Evolutionary conservation across 2,888 invertebrate genomes (phyloP).

Genomic region (Chaitophorus viminalis): DNA sequence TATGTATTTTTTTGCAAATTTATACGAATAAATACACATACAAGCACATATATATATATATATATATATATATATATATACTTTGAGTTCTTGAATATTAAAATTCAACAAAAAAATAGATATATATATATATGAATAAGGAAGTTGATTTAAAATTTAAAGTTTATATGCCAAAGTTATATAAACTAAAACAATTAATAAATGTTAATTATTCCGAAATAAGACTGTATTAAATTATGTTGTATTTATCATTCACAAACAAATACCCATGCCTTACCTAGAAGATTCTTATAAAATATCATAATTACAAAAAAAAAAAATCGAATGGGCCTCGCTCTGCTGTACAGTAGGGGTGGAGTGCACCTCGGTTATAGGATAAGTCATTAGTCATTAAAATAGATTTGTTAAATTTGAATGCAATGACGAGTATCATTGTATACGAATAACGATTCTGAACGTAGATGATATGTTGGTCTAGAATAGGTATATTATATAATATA

Average conservation of each 20-base stretch:
- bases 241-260: constrained; percentile 2
- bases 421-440: no score
- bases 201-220: neutral
- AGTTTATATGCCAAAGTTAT: neutral
- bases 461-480: no score
- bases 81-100: neutral
- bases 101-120: neutral
- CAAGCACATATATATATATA: neutral
- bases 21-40: neutral
- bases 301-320: neutral
- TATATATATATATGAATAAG: constrained; percentile 17
- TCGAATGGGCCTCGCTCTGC: no score
- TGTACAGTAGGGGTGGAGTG: no score
- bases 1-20: neutral
- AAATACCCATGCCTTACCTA: neutral
- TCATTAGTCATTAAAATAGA: no score
- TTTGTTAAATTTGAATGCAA: no score
- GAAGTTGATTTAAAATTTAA: neutral
- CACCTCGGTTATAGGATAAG: no score
- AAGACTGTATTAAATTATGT: neutral
- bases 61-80: neutral
- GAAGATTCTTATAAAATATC: neutral
- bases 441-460: no score
- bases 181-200: neutral
- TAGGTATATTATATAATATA: no score